Evolutionary conservation across 2,113 vertebrate genomes (phyloP).

Genomic region (Sturnus vulgaris): DNA sequence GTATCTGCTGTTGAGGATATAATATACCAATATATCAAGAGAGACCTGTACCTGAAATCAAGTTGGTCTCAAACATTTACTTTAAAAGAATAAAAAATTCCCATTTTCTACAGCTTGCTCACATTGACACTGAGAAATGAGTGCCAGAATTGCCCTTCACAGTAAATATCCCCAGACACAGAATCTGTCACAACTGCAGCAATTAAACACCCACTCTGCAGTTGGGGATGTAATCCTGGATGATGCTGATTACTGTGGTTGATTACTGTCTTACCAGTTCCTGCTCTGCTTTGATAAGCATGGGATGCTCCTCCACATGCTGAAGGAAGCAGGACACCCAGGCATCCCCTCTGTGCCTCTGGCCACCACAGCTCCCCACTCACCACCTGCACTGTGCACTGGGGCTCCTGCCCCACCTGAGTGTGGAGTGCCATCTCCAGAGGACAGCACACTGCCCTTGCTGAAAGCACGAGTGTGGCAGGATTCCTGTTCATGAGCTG

Average conservation of each 20-base stretch:
- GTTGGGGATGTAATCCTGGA: neutral
- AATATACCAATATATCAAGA: neutral
- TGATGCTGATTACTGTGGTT: neutral
- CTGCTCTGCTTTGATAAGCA: neutral
- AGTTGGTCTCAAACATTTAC: neutral
- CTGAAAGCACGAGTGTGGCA: neutral
- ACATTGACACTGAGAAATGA: neutral
- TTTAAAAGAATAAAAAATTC: neutral
- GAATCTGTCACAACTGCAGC: neutral
- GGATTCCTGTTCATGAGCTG: neutral
- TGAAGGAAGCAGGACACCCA: neutral
- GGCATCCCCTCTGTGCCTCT: neutral
- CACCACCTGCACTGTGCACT: fast-evolving
- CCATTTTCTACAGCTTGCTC: neutral
- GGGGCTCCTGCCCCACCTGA: neutral
- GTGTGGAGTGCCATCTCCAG: neutral
- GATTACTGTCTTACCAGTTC: neutral
- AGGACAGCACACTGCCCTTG: fast-evolving
- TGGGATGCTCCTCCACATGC: neutral
- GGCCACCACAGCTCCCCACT: too few species aligned
- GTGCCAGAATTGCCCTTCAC: neutral
- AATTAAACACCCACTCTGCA: neutral
- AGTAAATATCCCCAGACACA: neutral
- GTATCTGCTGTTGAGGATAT: neutral
- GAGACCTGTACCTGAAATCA: neutral